phyloP scores from a whole-genome alignment of 2,113 vertebrate genomes.

The Mustela nigripes region DNA sequence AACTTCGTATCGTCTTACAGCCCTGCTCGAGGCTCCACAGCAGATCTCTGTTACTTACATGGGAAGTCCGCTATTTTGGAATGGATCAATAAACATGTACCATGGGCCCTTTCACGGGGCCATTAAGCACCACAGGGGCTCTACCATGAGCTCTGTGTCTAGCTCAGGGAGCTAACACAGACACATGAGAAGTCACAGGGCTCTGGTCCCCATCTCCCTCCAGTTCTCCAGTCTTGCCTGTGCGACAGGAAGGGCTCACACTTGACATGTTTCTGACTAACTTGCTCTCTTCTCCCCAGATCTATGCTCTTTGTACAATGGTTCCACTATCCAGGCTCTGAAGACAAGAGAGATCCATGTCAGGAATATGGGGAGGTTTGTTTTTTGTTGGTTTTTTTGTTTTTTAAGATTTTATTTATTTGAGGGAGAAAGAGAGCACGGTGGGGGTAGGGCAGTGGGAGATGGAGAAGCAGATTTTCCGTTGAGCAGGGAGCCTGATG shows the following conservation, averaged over 20 bases:
- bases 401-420: too few relatives aligned
- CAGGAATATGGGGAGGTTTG: background rate
- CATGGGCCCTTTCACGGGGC: background rate
- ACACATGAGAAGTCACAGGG: background rate
- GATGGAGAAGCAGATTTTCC: too few relatives aligned
- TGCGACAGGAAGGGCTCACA: background rate
- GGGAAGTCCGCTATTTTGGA: background rate
- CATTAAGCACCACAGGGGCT: background rate
- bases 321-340: background rate
- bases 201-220: background rate
- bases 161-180: background rate
- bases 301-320: background rate
- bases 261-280: background rate
- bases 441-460: too few relatives aligned
- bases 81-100: background rate
- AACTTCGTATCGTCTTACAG: background rate
- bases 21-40: background rate
- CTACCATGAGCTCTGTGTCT: background rate
- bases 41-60: background rate
- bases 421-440: too few relatives aligned
- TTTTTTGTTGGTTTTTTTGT: too few relatives aligned
- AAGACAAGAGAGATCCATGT: background rate
- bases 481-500: too few relatives aligned
- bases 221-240: background rate
- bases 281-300: background rate